Conservation (phyloP, 2,797 vertebrate species). For the Poeciliopsis gracilis region DNA sequence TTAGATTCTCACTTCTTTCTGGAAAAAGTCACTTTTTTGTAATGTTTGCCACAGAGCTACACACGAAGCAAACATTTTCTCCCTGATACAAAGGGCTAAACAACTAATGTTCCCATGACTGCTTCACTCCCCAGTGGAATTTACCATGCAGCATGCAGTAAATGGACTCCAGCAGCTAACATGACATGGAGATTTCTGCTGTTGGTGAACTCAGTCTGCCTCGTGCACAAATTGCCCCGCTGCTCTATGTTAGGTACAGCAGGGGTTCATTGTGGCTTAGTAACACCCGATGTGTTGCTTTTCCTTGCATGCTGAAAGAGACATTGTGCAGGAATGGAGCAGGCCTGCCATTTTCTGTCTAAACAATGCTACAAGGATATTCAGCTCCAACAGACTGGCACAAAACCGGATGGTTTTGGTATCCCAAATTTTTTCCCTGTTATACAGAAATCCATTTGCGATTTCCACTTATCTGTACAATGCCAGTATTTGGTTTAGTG, state of each 20-base stretch:
- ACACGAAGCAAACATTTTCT: slow-evolving; percentile 6
- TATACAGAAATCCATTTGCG: neutral
- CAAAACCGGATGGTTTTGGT: slow-evolving; percentile 9
- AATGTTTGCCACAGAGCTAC: slow-evolving; percentile 13
- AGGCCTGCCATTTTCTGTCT: slow-evolving; percentile 20
- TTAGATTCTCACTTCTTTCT: slow-evolving; percentile 9
- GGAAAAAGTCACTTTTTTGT: slow-evolving; percentile 21
- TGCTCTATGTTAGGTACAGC: slow-evolving; percentile 44
- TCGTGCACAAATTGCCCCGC: slow-evolving; percentile 43
- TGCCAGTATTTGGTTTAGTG: neutral
- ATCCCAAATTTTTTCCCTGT: slow-evolving; percentile 7
- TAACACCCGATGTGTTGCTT: slow-evolving; percentile 36
- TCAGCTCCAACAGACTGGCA: slow-evolving; percentile 22
- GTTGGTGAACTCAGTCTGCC: slow-evolving; percentile 34
- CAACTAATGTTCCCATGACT: slow-evolving; percentile 9
- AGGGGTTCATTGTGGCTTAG: slow-evolving; percentile 47
- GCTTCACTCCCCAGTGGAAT: neutral
- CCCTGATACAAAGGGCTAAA: slow-evolving; percentile 17
- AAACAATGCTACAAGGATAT: slow-evolving; percentile 29
- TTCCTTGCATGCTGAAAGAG: slow-evolving; percentile 39
- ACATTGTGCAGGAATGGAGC: slow-evolving; percentile 18
- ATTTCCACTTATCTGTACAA: neutral
- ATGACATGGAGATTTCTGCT: slow-evolving; percentile 39
- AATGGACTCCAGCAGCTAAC: slow-evolving; percentile 55
- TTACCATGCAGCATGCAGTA: slow-evolving; percentile 22